phyloP scores from a whole-genome alignment of 1,140 invertebrate species.

The Eriosoma lanigerum region DNA sequence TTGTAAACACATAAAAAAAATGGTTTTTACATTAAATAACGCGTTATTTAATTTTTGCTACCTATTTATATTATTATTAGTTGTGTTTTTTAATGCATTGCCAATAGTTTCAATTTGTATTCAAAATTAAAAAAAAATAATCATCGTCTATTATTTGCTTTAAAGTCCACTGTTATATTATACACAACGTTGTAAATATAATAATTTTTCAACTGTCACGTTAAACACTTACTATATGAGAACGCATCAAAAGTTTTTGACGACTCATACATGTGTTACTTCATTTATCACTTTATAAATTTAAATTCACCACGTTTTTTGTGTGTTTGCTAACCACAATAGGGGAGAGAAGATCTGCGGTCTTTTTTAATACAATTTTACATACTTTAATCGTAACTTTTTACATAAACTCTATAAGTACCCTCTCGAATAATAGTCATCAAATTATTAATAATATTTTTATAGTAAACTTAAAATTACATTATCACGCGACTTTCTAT shows the following conservation, averaged over 20 bases:
- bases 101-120: too few relatives aligned
- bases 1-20: too few relatives aligned
- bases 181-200: neutral
- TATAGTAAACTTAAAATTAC: too few relatives aligned
- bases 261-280: slow-evolving; percentile 40
- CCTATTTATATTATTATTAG: too few relatives aligned
- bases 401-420: slow-evolving; percentile 28
- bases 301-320: slow-evolving; percentile 49
- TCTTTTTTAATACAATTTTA: slow-evolving; percentile 37
- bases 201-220: neutral
- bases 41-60: too few relatives aligned
- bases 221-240: neutral
- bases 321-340: neutral
- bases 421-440: neutral
- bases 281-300: slow-evolving; percentile 50
- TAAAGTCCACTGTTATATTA: too few relatives aligned
- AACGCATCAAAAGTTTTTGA: slow-evolving; percentile 38
- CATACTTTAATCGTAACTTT: slow-evolving; percentile 35
- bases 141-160: too few relatives aligned
- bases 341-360: slow-evolving; percentile 18
- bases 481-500: too few relatives aligned
- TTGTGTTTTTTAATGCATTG: too few relatives aligned
- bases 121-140: too few relatives aligned
- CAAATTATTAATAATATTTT: slow-evolving; percentile 23
- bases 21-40: too few relatives aligned